A percentile compares a stretch with the other conserved stretches of the same genome.
phyloP scores from a whole-genome alignment of 2,797 vertebrate species.

The Furcifer pardalis region DNA sequence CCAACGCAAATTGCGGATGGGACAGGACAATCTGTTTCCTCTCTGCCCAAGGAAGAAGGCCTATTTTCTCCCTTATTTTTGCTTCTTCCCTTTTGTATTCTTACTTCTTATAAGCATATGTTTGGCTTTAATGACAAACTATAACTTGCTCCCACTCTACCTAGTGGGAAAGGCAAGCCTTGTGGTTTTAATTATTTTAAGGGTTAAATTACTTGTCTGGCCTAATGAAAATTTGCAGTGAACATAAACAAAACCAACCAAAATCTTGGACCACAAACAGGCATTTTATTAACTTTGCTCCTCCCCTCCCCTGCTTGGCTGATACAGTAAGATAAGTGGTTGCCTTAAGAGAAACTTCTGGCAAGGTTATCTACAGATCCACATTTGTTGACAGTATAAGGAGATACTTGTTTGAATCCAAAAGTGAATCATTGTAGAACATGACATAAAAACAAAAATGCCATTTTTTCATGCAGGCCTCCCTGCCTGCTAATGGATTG shows the following conservation, averaged over 20 bases:
- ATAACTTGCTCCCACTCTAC: not conserved
- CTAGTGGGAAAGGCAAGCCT: not conserved
- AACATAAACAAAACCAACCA: slow-evolving; percentile 2
- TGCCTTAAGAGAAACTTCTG: not conserved
- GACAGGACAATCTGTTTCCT: slow-evolving; percentile 32
- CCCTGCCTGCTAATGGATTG: not conserved
- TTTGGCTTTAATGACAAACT: not conserved
- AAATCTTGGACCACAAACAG: slow-evolving; percentile 9
- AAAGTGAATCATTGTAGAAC: not conserved
- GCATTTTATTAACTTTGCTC: slow-evolving; percentile 3
- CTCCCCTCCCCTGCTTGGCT: not conserved
- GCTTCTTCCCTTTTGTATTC: not conserved
- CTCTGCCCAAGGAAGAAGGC: slow-evolving; percentile 14
- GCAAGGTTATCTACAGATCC: not conserved
- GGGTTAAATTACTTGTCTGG: not conserved
- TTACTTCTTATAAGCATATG: not conserved
- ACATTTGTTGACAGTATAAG: slow-evolving; percentile 12
- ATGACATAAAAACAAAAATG: no score
- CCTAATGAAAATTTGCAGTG: not conserved
- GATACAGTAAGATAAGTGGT: not conserved
- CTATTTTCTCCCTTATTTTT: no score
- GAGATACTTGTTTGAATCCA: not conserved
- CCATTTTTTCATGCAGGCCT: not conserved
- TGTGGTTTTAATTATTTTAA: not conserved
- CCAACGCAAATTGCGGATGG: slow-evolving; percentile 31